Conservation (phyloP, 2,113 vertebrate genomes). For the Pungitius pungitius region DNA sequence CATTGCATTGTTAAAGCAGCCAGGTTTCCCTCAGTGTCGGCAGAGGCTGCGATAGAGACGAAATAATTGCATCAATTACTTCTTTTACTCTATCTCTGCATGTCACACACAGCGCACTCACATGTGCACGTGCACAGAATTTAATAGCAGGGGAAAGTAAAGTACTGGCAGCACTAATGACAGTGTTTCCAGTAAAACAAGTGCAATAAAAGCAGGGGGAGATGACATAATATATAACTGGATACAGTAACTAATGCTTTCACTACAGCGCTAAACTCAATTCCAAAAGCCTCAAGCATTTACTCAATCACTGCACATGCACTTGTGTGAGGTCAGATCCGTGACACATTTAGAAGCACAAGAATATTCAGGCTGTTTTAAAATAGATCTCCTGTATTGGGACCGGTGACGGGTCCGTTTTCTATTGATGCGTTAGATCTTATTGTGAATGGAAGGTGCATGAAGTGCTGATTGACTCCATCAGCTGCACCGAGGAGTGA, state of each 20-base stretch:
- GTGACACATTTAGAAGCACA: neutral
- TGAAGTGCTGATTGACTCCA: neutral
- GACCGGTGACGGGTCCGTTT: neutral
- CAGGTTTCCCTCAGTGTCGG: constrained; percentile 15
- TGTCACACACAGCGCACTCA: constrained; percentile 34
- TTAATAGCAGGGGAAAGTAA: constrained; percentile 61
- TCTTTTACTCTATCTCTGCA: constrained; percentile 60
- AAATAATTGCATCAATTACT: constrained; percentile 74
- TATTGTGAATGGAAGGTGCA: neutral
- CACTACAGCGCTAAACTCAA: constrained; percentile 18
- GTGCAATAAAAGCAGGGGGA: constrained; percentile 49
- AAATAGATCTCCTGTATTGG: neutral
- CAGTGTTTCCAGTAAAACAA: constrained; percentile 56
- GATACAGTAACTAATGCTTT: constrained; percentile 65
- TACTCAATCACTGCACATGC: neutral
- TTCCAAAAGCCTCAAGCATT: constrained; percentile 12
- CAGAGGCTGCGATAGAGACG: constrained; percentile 36
- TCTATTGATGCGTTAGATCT: neutral
- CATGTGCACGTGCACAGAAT: constrained; percentile 40
- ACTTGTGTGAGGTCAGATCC: neutral
- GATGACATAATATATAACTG: constrained; percentile 61
- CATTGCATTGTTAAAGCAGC: constrained; percentile 8
- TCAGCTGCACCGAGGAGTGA: neutral
- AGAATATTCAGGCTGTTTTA: neutral
- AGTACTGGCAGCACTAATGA: constrained; percentile 65